Conservation (phyloP, 2,888 invertebrate species). For the Brachypterus glaber region DNA sequence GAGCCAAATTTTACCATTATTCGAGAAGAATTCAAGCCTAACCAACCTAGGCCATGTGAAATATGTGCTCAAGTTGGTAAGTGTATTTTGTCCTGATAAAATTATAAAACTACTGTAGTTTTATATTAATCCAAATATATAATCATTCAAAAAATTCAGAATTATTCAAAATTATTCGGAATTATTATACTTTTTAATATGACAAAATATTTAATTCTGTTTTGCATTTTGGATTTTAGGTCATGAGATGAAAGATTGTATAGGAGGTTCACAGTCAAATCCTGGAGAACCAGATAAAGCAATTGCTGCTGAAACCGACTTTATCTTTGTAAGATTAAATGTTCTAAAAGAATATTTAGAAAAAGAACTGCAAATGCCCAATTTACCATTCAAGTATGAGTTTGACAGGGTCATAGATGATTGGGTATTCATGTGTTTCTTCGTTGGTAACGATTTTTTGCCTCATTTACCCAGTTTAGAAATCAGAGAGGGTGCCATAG, state of each 20-base stretch:
- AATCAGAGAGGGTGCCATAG: conserved; percentile 95
- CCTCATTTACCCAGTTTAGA: conserved; percentile 97
- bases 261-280: conserved; percentile 49
- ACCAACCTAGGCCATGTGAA: conserved; percentile 91
- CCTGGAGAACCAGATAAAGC: conserved; percentile 49
- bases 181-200: too few relatives aligned
- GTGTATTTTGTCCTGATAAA: too few relatives aligned
- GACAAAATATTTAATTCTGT: too few relatives aligned
- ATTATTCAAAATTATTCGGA: too few relatives aligned
- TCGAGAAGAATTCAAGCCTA: conserved; percentile 96
- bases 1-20: conserved; percentile 99
- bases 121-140: too few relatives aligned
- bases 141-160: too few relatives aligned
- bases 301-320: conserved; percentile 64
- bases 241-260: conserved; percentile 91
- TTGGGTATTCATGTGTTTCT: conserved; percentile 99
- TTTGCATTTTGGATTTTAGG: too few relatives aligned
- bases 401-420: conserved; percentile 95
- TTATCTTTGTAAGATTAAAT: conserved; percentile 87
- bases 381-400: conserved; percentile 87
- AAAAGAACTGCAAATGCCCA: conserved; percentile 80
- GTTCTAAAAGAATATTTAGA: conserved; percentile 91
- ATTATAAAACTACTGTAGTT: too few relatives aligned
- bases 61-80: conserved; percentile 77
- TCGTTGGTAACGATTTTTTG: conserved; percentile 97